Conservation (phyloP, 2,797 vertebrate genomes). For the Amblyopsis hoosieri region DNA sequence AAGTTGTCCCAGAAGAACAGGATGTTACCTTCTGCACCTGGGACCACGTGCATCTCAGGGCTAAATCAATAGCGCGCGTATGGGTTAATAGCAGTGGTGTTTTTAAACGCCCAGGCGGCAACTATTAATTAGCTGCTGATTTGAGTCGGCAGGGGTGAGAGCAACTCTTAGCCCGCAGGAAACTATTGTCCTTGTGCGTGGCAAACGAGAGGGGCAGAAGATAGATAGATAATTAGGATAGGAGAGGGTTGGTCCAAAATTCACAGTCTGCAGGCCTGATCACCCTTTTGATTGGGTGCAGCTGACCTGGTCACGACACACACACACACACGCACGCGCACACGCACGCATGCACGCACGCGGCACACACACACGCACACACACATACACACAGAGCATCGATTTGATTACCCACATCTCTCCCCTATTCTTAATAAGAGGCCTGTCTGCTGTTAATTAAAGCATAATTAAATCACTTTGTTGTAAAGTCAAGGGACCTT, state of each 20-base stretch:
- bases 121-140: slow-evolving; percentile 91
- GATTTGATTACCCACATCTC: slow-evolving; percentile 29
- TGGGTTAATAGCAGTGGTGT: slow-evolving; percentile 80
- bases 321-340: not conserved
- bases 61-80: slow-evolving; percentile 80
- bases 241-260: slow-evolving; percentile 8
- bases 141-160: slow-evolving; percentile 85
- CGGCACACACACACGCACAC: not conserved
- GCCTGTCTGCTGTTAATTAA: slow-evolving; percentile 15
- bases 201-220: not conserved
- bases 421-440: slow-evolving; percentile 23
- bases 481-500: slow-evolving; percentile 22
- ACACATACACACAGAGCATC: not conserved
- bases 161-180: slow-evolving; percentile 84
- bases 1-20: slow-evolving; percentile 25
- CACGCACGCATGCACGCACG: not conserved
- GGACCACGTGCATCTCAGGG: slow-evolving; percentile 62
- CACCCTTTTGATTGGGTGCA: slow-evolving; percentile 13
- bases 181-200: slow-evolving; percentile 80
- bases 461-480: slow-evolving; percentile 34
- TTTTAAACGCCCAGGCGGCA: slow-evolving; percentile 83
- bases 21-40: slow-evolving; percentile 60
- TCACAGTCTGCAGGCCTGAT: slow-evolving; percentile 10
- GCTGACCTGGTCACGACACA: slow-evolving; percentile 11
- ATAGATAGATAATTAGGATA: not conserved